A percentile compares a stretch with the other conserved stretches of the same genome.
Evolutionary conservation across 2,113 vertebrate species (phyloP).

Genomic region (Suricata suricatta): DNA sequence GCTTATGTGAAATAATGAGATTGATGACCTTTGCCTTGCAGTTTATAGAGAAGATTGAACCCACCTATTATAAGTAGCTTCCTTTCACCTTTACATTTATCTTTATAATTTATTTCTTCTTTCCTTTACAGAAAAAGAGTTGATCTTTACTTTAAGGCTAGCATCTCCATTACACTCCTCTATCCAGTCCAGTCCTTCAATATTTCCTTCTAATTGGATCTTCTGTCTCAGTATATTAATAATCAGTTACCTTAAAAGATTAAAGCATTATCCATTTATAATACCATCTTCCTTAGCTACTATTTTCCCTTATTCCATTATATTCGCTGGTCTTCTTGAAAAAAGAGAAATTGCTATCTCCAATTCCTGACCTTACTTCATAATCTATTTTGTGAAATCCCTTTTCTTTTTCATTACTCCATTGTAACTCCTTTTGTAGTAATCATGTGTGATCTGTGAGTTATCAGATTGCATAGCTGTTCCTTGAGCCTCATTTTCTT

Average conservation of each 20-base stretch:
- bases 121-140: neutral
- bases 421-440: neutral
- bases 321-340: neutral
- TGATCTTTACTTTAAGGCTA: neutral
- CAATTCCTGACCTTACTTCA: neutral
- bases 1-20: neutral
- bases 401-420: neutral
- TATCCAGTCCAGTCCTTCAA: neutral
- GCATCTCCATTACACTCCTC: neutral
- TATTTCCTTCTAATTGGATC: neutral
- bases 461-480: neutral
- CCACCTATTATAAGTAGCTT: neutral
- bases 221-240: neutral
- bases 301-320: neutral
- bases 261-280: neutral
- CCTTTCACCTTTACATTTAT: neutral
- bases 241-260: neutral
- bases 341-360: neutral
- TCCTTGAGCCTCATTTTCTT: neutral
- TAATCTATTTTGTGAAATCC: neutral
- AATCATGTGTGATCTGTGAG: neutral
- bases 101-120: neutral
- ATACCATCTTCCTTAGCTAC: neutral
- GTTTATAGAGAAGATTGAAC: neutral
- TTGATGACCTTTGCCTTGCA: neutral